phyloP scores from a whole-genome alignment of 1,140 invertebrate species.

The Chionoecetes opilio region DNA sequence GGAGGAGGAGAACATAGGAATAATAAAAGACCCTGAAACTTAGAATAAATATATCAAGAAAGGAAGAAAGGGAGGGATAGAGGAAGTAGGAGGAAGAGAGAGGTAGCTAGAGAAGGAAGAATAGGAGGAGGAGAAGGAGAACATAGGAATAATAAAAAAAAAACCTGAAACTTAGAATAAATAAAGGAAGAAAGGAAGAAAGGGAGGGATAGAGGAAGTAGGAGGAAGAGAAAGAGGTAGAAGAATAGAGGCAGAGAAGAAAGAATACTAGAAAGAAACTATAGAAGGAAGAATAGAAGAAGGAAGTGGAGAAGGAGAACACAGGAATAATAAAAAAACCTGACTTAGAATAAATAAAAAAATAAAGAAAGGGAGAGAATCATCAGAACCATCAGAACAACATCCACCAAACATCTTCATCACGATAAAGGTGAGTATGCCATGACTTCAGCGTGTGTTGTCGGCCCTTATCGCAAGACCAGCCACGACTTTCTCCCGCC shows the following conservation, averaged over 20 bases:
- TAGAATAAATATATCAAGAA: too few species aligned
- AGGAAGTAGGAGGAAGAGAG: background rate
- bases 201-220: background rate
- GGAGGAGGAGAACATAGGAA: too few species aligned
- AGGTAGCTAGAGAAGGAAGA: background rate
- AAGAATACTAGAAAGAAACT: background rate
- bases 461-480: background rate
- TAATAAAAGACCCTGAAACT: too few species aligned
- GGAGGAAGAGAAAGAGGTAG: too few species aligned
- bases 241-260: background rate
- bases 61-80: too few species aligned
- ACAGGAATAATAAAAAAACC: too few species aligned
- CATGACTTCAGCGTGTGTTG: background rate
- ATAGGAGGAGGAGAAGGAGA: too few species aligned
- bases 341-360: too few species aligned
- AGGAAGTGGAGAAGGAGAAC: background rate
- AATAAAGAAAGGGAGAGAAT: background rate
- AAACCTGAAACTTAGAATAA: background rate
- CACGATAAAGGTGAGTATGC: background rate
- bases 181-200: background rate
- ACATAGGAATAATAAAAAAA: too few species aligned
- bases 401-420: background rate
- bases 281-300: background rate
- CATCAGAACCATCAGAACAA: too few species aligned
- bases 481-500: background rate